Percentiles rank a stretch among this genome's conserved stretches.
Conservation (phyloP, 2,888 invertebrate species). For the Drosophila yooni region DNA sequence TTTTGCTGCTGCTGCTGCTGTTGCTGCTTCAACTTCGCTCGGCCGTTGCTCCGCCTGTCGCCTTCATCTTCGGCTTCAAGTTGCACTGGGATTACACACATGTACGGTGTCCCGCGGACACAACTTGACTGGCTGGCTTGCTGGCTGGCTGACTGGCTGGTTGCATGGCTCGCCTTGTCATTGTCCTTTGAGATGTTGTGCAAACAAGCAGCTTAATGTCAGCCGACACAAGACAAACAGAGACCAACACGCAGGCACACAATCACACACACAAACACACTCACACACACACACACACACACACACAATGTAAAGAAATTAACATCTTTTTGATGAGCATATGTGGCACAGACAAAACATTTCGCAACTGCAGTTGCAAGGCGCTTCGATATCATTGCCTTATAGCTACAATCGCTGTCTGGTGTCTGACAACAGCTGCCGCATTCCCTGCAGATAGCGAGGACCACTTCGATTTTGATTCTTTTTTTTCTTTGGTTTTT, state of each 20-base stretch:
- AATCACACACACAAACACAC: constrained; percentile 16
- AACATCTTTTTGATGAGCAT: constrained; percentile 81
- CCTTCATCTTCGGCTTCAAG: constrained; percentile 77
- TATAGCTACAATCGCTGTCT: constrained; percentile 53
- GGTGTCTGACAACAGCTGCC: constrained; percentile 47
- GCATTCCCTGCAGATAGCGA: constrained; percentile 11
- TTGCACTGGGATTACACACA: constrained; percentile 79
- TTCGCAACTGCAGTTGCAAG: constrained; percentile 32
- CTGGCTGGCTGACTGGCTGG: background rate
- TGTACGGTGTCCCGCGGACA: constrained; percentile 48
- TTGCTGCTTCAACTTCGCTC: constrained; percentile 10
- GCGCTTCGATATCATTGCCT: constrained; percentile 56
- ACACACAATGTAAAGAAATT: constrained; percentile 64
- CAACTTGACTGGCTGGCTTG: constrained; percentile 52
- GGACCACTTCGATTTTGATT: constrained; percentile 23
- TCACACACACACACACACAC: constrained; percentile 23
- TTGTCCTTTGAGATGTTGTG: constrained; percentile 82
- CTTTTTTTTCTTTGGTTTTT: constrained; percentile 19
- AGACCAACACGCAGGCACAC: constrained; percentile 21
- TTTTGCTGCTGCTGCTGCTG: constrained; percentile 34
- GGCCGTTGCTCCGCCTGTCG: constrained; percentile 35
- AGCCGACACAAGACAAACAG: constrained; percentile 80
- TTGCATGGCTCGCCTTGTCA: constrained; percentile 66
- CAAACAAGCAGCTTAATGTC: constrained; percentile 81
- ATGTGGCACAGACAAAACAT: constrained; percentile 72